phyloP scores from a whole-genome alignment of 2,888 invertebrate genomes.

The Platerodrilus igneus region DNA sequence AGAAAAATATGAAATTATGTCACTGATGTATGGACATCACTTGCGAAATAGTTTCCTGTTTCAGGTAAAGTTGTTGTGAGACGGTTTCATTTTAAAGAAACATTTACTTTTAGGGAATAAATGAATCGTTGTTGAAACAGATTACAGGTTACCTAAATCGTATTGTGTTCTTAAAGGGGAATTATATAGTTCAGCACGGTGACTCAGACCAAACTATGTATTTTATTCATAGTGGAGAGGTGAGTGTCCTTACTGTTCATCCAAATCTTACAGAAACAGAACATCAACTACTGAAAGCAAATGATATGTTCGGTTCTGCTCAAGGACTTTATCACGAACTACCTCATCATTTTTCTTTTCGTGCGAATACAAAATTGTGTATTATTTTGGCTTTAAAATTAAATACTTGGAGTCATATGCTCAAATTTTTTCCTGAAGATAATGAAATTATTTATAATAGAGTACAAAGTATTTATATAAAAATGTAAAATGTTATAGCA shows the following conservation, averaged over 20 bases:
- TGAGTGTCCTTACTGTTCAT: constrained; percentile 49
- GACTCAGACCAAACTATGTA: constrained; percentile 56
- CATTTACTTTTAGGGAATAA: constrained; percentile 47
- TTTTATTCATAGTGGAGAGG: constrained; percentile 55
- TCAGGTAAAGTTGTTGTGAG: constrained; percentile 1
- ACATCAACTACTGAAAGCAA: constrained; percentile 52
- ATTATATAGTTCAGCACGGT: constrained; percentile 55
- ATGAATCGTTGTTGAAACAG: constrained; percentile 51
- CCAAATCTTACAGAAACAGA: constrained; percentile 49
- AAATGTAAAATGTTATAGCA: constrained; percentile 19
- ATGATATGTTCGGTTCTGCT: constrained; percentile 54
- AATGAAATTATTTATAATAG: constrained; percentile 34
- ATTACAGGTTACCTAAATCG: constrained; percentile 51
- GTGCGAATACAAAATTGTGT: constrained; percentile 53
- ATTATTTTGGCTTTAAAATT: constrained; percentile 51
- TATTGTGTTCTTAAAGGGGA: constrained; percentile 53
- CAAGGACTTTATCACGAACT: constrained; percentile 54
- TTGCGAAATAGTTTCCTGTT: constrained; percentile 11
- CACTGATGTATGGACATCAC: constrained; percentile 12
- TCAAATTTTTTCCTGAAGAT: constrained; percentile 36
- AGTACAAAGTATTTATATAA: constrained; percentile 26
- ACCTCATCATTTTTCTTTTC: constrained; percentile 53
- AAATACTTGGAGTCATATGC: constrained; percentile 52
- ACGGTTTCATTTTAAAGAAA: neutral
- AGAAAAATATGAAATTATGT: constrained; percentile 13